Evolutionary conservation across 1,140 invertebrate species (phyloP), one percentile per base, ranked within the genome.

Genomic region (Lutraria rhynchaena): DNA sequence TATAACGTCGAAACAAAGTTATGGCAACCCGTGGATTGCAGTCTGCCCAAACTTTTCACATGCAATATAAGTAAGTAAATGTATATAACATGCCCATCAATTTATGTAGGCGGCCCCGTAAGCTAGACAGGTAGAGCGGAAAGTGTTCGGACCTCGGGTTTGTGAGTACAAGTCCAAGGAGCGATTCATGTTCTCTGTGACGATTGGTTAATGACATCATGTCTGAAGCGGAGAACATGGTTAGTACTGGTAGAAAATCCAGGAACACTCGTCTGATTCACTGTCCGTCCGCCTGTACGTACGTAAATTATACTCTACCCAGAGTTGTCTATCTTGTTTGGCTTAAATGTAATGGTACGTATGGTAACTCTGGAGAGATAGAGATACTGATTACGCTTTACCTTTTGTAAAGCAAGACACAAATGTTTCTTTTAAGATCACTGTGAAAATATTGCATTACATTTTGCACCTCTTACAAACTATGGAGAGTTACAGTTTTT

Each of bases 41-140:
- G n/a, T 49, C 19, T 60, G 13, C 73, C 35, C 0, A 75, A 49
- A 19, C 19, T 44, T 15, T 75, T 75, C 29, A 31, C 58, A 9
- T 75, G 73, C 27, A 29, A 60, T 3, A 44, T 33, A 63, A 33
- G 73, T 75, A 49, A 75, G 73, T 58, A 24, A 5, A n/a, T n/a
- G n/a, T n/a, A 37, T 3, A 46, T 46, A 46, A 11, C 9, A 46
- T 11, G 9, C 19, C 19, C 44, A 46, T 11, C 9, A 46, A 9
- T 46, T 46, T 9, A 46, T 11, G 19, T 19, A 46, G 44, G 9
- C 19, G 19, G 9, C 19, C 19, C 44, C 44, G 9, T 46, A 11
- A 11, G 19, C 44, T 46, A 11, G 9, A 46, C 44, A 9, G 9
- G 19, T 46, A 46, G 19, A 46, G 9, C 44, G 9, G 9, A 46